phyloP scores from a whole-genome alignment of 2,797 vertebrate genomes.

The Rhabdophis nuchalis region DNA sequence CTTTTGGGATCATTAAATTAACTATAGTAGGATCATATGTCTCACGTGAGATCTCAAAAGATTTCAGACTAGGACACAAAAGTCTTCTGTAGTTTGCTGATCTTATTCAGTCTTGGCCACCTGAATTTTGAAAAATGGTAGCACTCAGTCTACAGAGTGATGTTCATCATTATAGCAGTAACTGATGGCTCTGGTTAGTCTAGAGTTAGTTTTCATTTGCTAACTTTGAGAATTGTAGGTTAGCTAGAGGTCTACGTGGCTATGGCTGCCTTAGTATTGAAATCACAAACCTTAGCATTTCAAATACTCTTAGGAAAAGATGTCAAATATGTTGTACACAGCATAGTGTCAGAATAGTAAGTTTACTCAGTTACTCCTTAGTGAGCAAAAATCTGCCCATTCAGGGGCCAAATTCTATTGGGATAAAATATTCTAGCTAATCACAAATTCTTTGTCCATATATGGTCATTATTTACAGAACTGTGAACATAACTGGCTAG shows the following conservation, averaged over 20 bases:
- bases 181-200: not conserved
- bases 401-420: not conserved
- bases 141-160: too few relatives aligned
- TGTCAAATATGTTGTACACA: not conserved
- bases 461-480: not conserved
- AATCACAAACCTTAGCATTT: not conserved
- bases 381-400: accelerated
- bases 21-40: not conserved
- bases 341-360: not conserved
- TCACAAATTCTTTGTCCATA: not conserved
- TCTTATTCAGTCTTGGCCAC: too few relatives aligned
- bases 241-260: not conserved
- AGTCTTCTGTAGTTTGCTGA: not conserved
- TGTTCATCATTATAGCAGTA: not conserved
- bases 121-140: too few relatives aligned
- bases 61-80: not conserved
- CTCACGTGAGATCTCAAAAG: not conserved
- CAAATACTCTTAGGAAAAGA: not conserved
- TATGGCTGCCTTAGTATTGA: not conserved
- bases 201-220: not conserved
- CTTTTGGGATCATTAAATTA: not conserved
- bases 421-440: not conserved
- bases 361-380: not conserved
- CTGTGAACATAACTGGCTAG: not conserved
- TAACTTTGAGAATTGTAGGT: not conserved